A percentile compares a stretch with the other conserved stretches of the same genome.
phyloP scores from a whole-genome alignment of 2,113 vertebrate genomes.

The Leucoraja erinaceus region DNA sequence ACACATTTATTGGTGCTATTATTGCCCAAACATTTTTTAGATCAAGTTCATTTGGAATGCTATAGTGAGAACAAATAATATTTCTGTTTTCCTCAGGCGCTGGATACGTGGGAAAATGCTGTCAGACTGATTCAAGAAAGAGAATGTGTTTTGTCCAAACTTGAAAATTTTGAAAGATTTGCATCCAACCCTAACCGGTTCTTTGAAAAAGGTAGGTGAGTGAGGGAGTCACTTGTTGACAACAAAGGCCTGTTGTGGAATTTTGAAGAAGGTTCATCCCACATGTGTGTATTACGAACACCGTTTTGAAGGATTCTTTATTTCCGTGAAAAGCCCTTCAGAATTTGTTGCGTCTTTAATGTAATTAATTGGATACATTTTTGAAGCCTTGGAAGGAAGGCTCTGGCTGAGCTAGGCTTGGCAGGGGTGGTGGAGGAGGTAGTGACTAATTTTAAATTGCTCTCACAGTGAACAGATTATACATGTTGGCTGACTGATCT shows the following conservation, averaged over 20 bases:
- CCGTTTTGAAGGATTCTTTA: neutral
- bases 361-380: neutral
- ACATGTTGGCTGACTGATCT: neutral
- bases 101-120: slow-evolving; percentile 54
- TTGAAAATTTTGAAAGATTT: slow-evolving; percentile 60
- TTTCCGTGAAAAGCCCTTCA: neutral
- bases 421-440: too few relatives aligned
- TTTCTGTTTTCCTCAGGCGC: slow-evolving; percentile 41
- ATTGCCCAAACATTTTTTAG: neutral
- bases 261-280: too few relatives aligned
- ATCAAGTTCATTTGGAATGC: neutral
- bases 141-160: slow-evolving; percentile 50
- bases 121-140: slow-evolving; percentile 54
- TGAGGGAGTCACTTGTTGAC: neutral
- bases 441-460: neutral
- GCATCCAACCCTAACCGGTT: slow-evolving; percentile 65
- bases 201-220: slow-evolving; percentile 46
- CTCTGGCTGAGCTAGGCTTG: neutral
- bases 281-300: too few relatives aligned
- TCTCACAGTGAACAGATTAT: neutral
- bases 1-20: neutral
- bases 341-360: neutral
- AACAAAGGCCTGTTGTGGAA: too few relatives aligned
- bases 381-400: neutral
- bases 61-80: neutral